These are phyloP conservation scores for Botia almorhae DNA, from an alignment of 2,797 vertebrate genomes.

Conservation along the genomic window DNA sequence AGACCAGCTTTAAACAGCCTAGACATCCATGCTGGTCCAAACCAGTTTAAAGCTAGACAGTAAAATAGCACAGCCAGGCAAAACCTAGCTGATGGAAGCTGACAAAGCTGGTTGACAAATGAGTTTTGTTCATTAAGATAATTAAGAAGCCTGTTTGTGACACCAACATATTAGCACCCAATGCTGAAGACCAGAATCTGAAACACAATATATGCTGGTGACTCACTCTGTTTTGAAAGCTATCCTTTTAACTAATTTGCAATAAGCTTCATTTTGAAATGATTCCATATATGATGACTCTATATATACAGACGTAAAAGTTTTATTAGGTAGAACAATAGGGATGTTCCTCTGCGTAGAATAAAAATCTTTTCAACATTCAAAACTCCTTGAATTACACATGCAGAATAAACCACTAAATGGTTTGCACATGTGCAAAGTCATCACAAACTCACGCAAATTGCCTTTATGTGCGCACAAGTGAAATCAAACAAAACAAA, in stretches of 20 bases:
- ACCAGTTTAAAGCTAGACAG: background rate
- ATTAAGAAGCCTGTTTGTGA: too few relatives aligned
- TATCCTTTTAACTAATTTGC: background rate
- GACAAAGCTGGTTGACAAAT: background rate
- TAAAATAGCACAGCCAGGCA: background rate
- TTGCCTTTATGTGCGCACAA: background rate
- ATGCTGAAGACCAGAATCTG: background rate
- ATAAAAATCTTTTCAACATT: conserved; percentile 36
- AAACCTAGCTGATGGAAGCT: background rate
- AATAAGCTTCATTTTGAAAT: background rate
- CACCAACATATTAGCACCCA: too few relatives aligned
- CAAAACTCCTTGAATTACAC: conserved; percentile 28
- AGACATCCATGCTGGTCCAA: background rate
- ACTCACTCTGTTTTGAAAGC: too few relatives aligned
- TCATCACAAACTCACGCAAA: conserved; percentile 14
- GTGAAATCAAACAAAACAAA: background rate
- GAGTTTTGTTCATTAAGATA: background rate
- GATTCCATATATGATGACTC: background rate
- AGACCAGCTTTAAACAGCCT: background rate
- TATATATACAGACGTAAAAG: background rate
- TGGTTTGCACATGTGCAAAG: conserved; percentile 4
- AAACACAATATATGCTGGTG: background rate
- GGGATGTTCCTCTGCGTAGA: background rate
- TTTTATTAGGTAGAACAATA: background rate
- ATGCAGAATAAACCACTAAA: conserved; percentile 50